These are phyloP conservation scores for Autographa gamma DNA, from an alignment of 2,888 invertebrate genomes.

Conservation along the genomic window DNA sequence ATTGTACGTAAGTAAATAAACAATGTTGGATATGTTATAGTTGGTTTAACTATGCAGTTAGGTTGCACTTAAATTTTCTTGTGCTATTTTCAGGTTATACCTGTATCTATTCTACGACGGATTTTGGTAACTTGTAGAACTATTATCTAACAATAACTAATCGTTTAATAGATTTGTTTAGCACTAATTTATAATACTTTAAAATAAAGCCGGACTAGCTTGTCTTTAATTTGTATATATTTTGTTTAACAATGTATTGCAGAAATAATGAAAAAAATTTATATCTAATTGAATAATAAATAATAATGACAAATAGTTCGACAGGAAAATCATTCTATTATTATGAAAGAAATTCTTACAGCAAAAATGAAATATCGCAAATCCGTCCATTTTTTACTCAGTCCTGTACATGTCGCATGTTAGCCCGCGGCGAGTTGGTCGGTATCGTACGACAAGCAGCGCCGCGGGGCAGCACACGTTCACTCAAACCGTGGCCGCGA, in stretches of 20 bases:
- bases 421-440: conserved; percentile 7
- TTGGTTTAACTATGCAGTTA: not conserved
- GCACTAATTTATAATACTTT: too few species aligned
- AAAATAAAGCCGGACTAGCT: too few species aligned
- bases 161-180: too few species aligned
- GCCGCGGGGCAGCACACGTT: conserved; percentile 20
- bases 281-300: not conserved
- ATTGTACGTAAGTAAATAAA: conserved; percentile 16
- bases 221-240: too few species aligned
- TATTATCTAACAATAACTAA: too few species aligned
- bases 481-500: conserved; percentile 22
- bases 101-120: too few species aligned
- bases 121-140: too few species aligned
- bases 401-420: conserved; percentile 2
- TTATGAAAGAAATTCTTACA: not conserved
- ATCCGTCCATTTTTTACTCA: not conserved
- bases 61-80: not conserved
- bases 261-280: not conserved
- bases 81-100: too few species aligned
- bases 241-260: too few species aligned
- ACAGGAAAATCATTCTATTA: not conserved
- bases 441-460: conserved; percentile 23
- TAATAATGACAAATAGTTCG: not conserved
- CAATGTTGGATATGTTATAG: not conserved
- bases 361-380: not conserved